Evolutionary conservation across 2,113 vertebrate genomes (phyloP).

Genomic region (Nannospalax galili): DNA sequence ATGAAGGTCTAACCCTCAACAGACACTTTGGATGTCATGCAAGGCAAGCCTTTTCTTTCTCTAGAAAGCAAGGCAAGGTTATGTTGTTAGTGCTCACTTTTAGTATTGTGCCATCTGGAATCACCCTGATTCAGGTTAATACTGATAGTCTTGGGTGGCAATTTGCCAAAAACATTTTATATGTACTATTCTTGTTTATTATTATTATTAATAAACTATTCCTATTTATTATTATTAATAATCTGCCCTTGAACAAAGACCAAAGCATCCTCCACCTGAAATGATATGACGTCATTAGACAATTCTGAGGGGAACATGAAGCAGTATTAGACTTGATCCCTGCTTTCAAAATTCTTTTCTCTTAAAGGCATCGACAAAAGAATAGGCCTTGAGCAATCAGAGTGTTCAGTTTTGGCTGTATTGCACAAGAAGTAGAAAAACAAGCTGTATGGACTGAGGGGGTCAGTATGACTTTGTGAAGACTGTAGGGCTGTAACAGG

Average conservation of each 20-base stretch:
- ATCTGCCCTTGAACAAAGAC: neutral
- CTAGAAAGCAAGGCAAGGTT: neutral
- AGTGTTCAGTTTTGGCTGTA: neutral
- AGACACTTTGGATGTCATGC: neutral
- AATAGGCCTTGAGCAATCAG: neutral
- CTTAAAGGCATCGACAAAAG: neutral
- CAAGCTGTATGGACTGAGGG: neutral
- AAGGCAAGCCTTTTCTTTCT: neutral
- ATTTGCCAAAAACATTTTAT: neutral
- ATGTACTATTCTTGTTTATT: neutral
- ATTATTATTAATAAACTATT: no score
- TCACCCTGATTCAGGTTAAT: neutral
- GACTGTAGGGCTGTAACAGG: neutral
- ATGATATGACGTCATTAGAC: neutral
- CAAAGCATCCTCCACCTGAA: constrained; percentile 8
- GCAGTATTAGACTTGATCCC: neutral
- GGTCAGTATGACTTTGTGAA: neutral
- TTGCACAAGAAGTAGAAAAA: neutral
- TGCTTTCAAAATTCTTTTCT: constrained; percentile 32
- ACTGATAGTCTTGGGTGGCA: neutral
- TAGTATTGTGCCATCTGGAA: neutral
- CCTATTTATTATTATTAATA: no score
- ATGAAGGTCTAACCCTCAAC: neutral
- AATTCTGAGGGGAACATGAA: neutral
- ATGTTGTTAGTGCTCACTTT: neutral